Evolutionary conservation across 2,888 invertebrate species (phyloP), one percentile per base, ranked within the genome.

Genomic region (Penaeus monodon): DNA sequence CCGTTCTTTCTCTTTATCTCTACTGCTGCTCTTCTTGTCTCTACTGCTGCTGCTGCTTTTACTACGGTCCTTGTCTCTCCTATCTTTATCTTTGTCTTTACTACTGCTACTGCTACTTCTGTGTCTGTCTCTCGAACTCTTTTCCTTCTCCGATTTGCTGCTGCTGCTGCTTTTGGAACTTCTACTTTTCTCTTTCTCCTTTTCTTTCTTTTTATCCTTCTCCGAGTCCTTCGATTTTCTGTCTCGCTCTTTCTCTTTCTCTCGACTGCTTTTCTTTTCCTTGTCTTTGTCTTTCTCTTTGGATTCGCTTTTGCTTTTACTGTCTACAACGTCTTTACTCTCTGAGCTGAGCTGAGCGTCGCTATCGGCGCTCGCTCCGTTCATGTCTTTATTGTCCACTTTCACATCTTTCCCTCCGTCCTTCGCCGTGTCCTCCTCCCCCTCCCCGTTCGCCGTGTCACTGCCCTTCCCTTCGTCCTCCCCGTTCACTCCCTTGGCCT

Each of bases 71-170:
- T 68, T 77, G 14, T 57, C 70, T 44, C 49, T 84, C 68, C 63
- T 38, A 24, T 44, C 66, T 49, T 29, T 78, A 57, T 78, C 78
- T 29, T 81, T 86, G 10, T 80, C 80, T 29, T 65, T 88, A 38
- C 80, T 80, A 24, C 83, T 78, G 63, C 79, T 74, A 68, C 86
- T 86, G 29, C 81, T 83, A 33, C 84, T 87, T 33, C 49, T 81
- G 38, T 65, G 81, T 29, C 73, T 27, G 27, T 76, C 66, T 73
- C 66, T 81, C 63, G 81, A 81, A 7, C 63, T 49, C 63, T n/a
- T 76, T 10, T 65, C 65, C 44, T 80, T 85, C 27, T 80, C 80
- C 17, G 57, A 57, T 38, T 57, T 79, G 49, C 57, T 57, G 57
- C 57, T 57, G 57, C 57, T 57, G 57, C 57, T 57, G 57, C 57